Base-by-base conservation (phyloP, 1,140 invertebrate species). In the Bombus terrestris region DNA sequence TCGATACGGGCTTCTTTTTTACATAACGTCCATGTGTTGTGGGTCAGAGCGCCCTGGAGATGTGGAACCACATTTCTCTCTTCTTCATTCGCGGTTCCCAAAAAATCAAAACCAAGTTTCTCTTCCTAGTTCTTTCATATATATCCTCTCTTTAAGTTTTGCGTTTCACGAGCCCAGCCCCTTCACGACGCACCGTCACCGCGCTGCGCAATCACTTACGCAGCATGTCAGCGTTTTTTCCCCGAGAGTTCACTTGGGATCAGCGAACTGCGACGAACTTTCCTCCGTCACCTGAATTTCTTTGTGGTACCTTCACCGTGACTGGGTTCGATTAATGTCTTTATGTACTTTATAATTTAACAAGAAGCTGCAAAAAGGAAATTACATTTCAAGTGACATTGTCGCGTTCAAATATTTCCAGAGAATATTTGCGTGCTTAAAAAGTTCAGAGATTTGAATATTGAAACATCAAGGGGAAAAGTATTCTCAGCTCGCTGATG, bases 11-110 rank as follows among this genome's bases (percentile, higher is more conserved):
- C 85, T 89, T 88, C 86, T 90, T 89, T 79, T 85, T 90, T 90
- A 90, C 77, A 85, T 92, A 93, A 94, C 93, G 94, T 95, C 94
- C 94, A 95, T 95, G 94, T 95, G 94, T 95, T 95, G 93, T 95
- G 94, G 94, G 94, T 95, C 94, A 95, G 94, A 95, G 94, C 94
- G 94, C 94, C 94, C 94, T 95, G 87, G 91, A 89, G 73, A 85
- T 72, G 37, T 73, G 53, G 76, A 84, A 89, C 74, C 81, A 81
- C 71, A 90, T 57, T 81, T 86, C 90, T 90, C 74, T 91, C 88
- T 74, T 68, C 57, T 72, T 72, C 25, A 57, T 68, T 83, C 68
- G 43, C 72, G 68, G 64, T 79, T 82, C 57, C 80, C 39, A 28
- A 68, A 15, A 68, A 43, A 85, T 59, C 32, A 81, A 76, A 68